phyloP scores from a whole-genome alignment of 2,888 invertebrate species.

The Eudemis profundana region DNA sequence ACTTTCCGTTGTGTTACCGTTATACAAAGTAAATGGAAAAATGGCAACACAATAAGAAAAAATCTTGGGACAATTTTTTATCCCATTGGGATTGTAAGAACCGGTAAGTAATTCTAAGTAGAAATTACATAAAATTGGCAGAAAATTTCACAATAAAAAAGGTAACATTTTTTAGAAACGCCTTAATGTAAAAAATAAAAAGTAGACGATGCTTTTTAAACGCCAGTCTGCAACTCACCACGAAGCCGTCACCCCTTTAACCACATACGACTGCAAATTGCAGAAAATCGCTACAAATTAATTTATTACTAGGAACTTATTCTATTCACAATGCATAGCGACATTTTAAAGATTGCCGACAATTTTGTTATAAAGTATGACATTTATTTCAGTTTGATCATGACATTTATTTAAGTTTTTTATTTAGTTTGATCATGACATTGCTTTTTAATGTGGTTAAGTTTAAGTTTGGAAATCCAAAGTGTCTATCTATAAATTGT shows the following conservation, averaged over 20 bases:
- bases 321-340: conserved; percentile 40
- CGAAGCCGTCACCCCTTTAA: conserved; percentile 22
- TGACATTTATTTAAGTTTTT: conserved; percentile 1
- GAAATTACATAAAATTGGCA: no score
- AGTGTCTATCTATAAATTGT: no score
- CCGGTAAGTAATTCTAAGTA: no score
- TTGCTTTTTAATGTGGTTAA: no score
- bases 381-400: neutral
- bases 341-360: conserved; percentile 28
- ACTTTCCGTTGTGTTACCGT: no score
- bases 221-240: conserved; percentile 24
- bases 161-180: neutral
- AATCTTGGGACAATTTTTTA: no score
- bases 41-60: no score
- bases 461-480: no score
- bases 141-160: no score
- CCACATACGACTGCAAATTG: conserved; percentile 39
- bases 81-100: no score
- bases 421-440: neutral
- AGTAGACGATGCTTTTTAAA: conserved; percentile 24
- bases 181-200: no score
- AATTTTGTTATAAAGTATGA: conserved; percentile 21
- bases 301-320: conserved; percentile 40
- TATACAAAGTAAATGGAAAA: no score
- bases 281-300: conserved; percentile 40